Conservation (phyloP, 2,888 invertebrate genomes). For the Masnerella sp. region DNA sequence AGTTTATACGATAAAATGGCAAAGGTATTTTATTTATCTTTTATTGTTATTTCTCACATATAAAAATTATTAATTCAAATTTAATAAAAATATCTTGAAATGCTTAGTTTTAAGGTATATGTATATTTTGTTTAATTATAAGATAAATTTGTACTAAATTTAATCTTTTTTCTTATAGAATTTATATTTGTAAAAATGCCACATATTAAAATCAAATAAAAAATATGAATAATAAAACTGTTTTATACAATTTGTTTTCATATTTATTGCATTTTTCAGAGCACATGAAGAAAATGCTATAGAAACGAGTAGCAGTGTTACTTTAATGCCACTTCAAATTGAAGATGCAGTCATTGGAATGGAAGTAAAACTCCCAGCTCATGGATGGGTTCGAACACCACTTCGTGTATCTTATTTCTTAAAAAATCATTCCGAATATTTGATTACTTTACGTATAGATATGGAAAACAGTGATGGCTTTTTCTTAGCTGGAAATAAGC, state of each 20-base stretch:
- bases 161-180: too few relatives aligned
- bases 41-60: too few relatives aligned
- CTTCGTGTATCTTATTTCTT: constrained; percentile 85
- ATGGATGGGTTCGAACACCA: constrained; percentile 86
- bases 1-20: constrained; percentile 80
- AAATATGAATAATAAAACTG: too few relatives aligned
- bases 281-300: constrained; percentile 68
- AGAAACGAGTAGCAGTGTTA: constrained; percentile 79
- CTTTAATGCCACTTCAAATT: constrained; percentile 80
- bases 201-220: too few relatives aligned
- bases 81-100: too few relatives aligned
- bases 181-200: too few relatives aligned
- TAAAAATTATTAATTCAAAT: too few relatives aligned
- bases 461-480: constrained; percentile 93
- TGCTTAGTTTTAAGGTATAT: too few relatives aligned
- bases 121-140: too few relatives aligned
- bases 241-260: too few relatives aligned
- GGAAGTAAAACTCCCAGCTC: constrained; percentile 84
- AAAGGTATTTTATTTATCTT: constrained; percentile 77
- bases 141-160: too few relatives aligned
- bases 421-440: constrained; percentile 84
- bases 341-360: constrained; percentile 82
- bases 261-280: too few relatives aligned
- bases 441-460: constrained; percentile 85
- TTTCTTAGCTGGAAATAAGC: constrained; percentile 97